A percentile compares a stretch with the other conserved stretches of the same genome.
phyloP scores from a whole-genome alignment of 2,888 invertebrate genomes.

The Morinoia aosen region DNA sequence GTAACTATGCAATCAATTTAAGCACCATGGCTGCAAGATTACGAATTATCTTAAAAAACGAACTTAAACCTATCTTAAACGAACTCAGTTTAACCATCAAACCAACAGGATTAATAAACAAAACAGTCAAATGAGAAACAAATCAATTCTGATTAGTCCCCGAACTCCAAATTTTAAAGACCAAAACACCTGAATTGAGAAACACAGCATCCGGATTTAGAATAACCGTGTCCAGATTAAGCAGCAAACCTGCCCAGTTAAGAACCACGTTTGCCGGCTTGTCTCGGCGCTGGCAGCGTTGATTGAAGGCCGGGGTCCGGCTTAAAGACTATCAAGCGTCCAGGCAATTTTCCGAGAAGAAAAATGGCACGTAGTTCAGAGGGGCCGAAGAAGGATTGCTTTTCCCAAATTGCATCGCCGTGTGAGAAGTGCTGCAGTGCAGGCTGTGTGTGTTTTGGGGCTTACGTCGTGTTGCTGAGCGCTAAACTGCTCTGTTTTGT shows the following conservation, averaged over 20 bases:
- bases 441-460: neutral
- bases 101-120: no score
- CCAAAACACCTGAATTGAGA: neutral
- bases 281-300: neutral
- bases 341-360: neutral
- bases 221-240: neutral
- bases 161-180: neutral
- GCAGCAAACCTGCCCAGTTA: neutral
- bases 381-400: slow-evolving; percentile 4
- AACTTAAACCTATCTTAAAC: no score
- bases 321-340: slow-evolving; percentile 17
- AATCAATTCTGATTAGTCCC: neutral
- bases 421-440: neutral
- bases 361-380: neutral
- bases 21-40: no score
- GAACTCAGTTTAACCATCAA: no score
- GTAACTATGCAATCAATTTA: no score
- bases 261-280: neutral
- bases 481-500: neutral
- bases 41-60: no score
- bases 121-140: no score
- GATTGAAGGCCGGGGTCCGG: neutral
- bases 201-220: neutral
- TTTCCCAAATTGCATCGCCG: neutral
- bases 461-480: neutral